phyloP scores from a whole-genome alignment of 2,113 vertebrate genomes.

The Prietella phreatophila region DNA sequence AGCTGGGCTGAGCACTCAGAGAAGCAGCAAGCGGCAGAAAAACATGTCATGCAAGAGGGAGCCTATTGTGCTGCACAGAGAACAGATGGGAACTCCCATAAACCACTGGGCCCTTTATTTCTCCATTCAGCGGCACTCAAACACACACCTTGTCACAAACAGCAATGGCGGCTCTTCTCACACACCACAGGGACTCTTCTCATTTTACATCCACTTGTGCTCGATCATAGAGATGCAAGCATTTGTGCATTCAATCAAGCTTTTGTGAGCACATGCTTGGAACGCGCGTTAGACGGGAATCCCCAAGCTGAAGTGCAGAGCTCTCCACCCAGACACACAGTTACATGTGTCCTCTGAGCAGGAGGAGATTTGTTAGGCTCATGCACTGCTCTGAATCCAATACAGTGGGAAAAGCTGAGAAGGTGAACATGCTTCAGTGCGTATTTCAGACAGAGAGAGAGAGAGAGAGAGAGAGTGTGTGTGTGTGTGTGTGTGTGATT shows the following conservation, averaged over 20 bases:
- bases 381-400: neutral
- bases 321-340: conserved; percentile 12
- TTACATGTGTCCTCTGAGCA: conserved; percentile 4
- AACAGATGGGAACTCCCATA: conserved; percentile 63
- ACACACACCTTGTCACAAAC: conserved; percentile 35
- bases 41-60: conserved; percentile 63
- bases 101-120: conserved; percentile 53
- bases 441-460: neutral
- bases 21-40: conserved; percentile 57
- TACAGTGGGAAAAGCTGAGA: neutral
- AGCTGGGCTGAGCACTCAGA: conserved; percentile 38
- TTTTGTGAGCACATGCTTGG: conserved; percentile 23
- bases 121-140: conserved; percentile 23
- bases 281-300: conserved; percentile 34
- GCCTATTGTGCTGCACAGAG: conserved; percentile 55
- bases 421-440: neutral
- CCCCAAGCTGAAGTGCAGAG: conserved; percentile 14
- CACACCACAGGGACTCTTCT: conserved; percentile 26
- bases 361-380: neutral
- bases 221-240: conserved; percentile 23
- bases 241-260: conserved; percentile 25
- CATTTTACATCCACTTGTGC: conserved; percentile 32
- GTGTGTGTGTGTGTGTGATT: neutral
- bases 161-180: conserved; percentile 3
- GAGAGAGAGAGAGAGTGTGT: neutral